Conservation (phyloP, 2,888 invertebrate species). For the Drosophila pegasa region DNA sequence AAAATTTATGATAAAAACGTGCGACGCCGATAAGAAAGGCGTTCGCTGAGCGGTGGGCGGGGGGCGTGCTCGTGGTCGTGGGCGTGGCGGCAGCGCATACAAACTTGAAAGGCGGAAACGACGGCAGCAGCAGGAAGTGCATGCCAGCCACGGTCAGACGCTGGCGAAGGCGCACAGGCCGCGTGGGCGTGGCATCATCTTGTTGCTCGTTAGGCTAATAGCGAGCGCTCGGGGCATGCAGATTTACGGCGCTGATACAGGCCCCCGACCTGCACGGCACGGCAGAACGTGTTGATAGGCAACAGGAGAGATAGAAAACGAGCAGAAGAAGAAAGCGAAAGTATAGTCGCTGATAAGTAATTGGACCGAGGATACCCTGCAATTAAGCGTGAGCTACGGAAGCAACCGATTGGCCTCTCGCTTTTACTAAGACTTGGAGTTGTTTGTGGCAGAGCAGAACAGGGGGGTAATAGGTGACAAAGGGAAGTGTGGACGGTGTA, state of each 20-base stretch:
- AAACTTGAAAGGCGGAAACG: constrained; percentile 27
- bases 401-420: background rate
- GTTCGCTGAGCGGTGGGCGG: constrained; percentile 11
- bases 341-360: background rate
- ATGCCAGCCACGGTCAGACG: constrained; percentile 44
- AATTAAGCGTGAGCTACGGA: background rate
- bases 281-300: constrained; percentile 46
- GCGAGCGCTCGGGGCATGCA: constrained; percentile 36
- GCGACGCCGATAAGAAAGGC: constrained; percentile 65
- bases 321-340: background rate
- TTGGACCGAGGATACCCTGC: constrained; percentile 8
- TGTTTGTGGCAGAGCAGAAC: background rate
- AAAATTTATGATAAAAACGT: constrained; percentile 79
- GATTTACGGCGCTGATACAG: constrained; percentile 48
- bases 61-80: constrained; percentile 8
- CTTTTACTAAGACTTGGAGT: background rate
- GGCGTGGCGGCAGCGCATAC: constrained; percentile 14
- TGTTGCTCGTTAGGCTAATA: constrained; percentile 23
- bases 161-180: no score
- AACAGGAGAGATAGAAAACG: background rate
- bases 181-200: constrained; percentile 13
- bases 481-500: background rate
- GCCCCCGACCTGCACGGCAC: constrained; percentile 33
- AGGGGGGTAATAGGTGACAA: no score
- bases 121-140: constrained; percentile 42